Percentiles rank a stretch among this genome's conserved stretches.
Evolutionary conservation across 2,797 vertebrate genomes (phyloP).

Genomic region (Mormyrops boulengeri): DNA sequence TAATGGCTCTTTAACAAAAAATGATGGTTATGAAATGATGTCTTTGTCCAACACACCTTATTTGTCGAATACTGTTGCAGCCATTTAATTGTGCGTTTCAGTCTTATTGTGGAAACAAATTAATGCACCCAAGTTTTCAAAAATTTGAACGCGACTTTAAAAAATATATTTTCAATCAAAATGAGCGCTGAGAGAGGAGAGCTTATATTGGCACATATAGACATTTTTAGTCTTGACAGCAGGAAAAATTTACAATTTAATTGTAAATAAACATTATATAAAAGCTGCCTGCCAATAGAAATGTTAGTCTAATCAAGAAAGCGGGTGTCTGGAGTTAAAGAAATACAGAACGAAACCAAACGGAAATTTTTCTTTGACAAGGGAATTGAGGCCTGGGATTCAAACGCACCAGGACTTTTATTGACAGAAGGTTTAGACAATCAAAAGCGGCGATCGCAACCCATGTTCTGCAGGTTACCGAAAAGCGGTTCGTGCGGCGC

Average conservation of each 20-base stretch:
- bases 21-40: neutral
- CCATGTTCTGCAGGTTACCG: neutral
- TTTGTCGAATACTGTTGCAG: neutral
- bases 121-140: neutral
- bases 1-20: neutral
- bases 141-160: neutral
- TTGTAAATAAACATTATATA: constrained; percentile 9
- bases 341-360: neutral
- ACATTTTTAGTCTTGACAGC: neutral
- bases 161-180: constrained; percentile 6
- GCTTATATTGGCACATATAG: neutral
- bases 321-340: neutral
- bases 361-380: constrained; percentile 1
- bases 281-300: neutral
- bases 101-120: neutral
- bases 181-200: neutral
- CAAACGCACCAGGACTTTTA: neutral
- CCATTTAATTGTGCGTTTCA: neutral
- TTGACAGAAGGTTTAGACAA: neutral
- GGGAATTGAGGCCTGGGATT: neutral
- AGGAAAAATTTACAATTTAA: constrained; percentile 2
- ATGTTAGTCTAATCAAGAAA: constrained; percentile 2
- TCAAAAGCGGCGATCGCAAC: neutral
- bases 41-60: neutral
- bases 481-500: neutral